phyloP scores from a whole-genome alignment of 2,113 vertebrate species.

The Nothobranchius furzeri region DNA sequence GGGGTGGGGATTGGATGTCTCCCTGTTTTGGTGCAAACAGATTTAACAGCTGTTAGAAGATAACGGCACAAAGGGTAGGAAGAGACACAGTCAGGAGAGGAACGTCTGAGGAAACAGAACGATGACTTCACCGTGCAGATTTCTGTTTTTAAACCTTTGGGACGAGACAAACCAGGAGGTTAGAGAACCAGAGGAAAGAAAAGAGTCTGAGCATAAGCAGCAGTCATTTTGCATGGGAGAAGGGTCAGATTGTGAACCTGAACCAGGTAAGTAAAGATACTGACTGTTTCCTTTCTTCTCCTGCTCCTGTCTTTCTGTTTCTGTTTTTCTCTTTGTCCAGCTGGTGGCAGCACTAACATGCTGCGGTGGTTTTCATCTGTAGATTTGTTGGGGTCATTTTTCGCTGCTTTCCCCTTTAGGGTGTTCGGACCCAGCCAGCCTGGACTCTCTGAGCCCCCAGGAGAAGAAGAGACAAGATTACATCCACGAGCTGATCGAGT shows the following conservation, averaged over 20 bases:
- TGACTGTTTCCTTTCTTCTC: neutral
- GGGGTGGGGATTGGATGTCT: slow-evolving; percentile 14
- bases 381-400: neutral
- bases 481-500: slow-evolving; percentile 93
- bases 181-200: slow-evolving; percentile 21
- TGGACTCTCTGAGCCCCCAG: slow-evolving; percentile 87
- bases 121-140: slow-evolving; percentile 59
- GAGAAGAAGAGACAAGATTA: slow-evolving; percentile 96
- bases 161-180: slow-evolving; percentile 35
- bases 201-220: slow-evolving; percentile 21
- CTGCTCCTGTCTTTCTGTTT: neutral
- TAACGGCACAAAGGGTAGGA: slow-evolving; percentile 10
- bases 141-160: slow-evolving; percentile 77
- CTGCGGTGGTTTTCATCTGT: neutral
- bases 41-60: slow-evolving; percentile 48
- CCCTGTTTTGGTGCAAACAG: slow-evolving; percentile 72
- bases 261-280: slow-evolving; percentile 59
- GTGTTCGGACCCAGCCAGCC: slow-evolving; percentile 89
- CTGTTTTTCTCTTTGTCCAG: neutral
- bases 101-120: neutral
- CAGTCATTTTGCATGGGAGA: slow-evolving; percentile 25
- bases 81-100: slow-evolving; percentile 1
- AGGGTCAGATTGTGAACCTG: slow-evolving; percentile 20
- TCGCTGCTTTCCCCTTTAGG: slow-evolving; percentile 71
- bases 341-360: slow-evolving; percentile 23